These are phyloP conservation scores for Margaritifera margaritifera DNA, from an alignment of 2,888 invertebrate genomes.

Conservation along the genomic window DNA sequence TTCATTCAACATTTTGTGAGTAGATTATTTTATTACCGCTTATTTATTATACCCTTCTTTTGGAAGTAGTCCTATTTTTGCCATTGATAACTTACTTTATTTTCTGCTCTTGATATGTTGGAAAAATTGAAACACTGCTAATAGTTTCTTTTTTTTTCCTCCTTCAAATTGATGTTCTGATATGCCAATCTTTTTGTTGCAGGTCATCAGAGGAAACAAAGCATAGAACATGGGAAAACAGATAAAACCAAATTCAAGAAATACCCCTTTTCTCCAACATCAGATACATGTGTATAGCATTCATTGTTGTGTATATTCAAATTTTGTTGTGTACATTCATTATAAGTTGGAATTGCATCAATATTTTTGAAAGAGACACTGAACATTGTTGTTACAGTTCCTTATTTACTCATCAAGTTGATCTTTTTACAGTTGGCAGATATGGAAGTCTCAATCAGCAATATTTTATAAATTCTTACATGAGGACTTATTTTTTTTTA, in stretches of 20 bases:
- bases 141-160: not conserved
- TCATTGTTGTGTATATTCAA: too few relatives aligned
- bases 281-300: constrained; percentile 51
- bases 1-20: not conserved
- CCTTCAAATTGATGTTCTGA: not conserved
- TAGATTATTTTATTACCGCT: too few relatives aligned
- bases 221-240: constrained; percentile 60
- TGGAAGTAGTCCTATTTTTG: constrained; percentile 1
- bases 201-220: constrained; percentile 66
- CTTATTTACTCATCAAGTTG: too few relatives aligned
- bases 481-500: too few relatives aligned
- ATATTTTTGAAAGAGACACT: too few relatives aligned
- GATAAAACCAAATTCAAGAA: constrained; percentile 62
- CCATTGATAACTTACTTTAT: not conserved
- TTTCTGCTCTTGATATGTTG: constrained; percentile 1
- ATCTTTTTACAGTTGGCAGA: too few relatives aligned
- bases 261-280: constrained; percentile 37
- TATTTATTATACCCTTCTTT: too few relatives aligned
- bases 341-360: too few relatives aligned
- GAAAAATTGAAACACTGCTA: not conserved
- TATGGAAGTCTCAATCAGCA: too few relatives aligned
- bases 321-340: too few relatives aligned
- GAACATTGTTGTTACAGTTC: too few relatives aligned
- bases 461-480: too few relatives aligned
- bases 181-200: constrained; percentile 15